Evolutionary conservation across 2,797 vertebrate species (phyloP), one percentile per base, ranked within the genome.

Genomic region (Podargus strigoides): DNA sequence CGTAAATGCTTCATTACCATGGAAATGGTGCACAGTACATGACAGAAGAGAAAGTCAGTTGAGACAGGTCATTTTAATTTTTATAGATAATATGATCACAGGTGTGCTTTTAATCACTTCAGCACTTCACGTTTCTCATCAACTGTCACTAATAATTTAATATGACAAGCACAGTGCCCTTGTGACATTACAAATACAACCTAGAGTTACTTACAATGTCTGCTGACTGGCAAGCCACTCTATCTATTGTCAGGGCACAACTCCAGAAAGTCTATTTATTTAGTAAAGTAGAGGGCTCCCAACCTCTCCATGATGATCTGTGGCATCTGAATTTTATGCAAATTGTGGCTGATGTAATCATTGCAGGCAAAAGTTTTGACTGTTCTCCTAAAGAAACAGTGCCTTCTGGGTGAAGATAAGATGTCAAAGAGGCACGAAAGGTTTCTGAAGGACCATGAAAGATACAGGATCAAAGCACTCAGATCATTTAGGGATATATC

Each of bases 21-120:
- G 88, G 78, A 95, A 96, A 94, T 68, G 41, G 41, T 70, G 46
- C 60, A 81, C 8, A 89, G 47, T 80, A 90, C 56, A 87, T 84
- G 93, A 93, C 94, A 96, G 87, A 46, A 95, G 30, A 81, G 78
- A 73, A 92, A 90, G 53, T 87, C 46, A 53, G 32, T 69, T 88
- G 69, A 97, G 85, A 95, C 67, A 95, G 78, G 62, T 44, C 32
- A 73, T 95, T 96, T 97, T 97, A 96, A 96, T 96, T 97, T 96
- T 96, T 97, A 97, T 95, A 94, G 96, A 95, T 96, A 95, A 92
- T 95, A 92, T 62, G 95, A 95, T 97, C 94, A 85, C 96, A 97
- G 93, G 82, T 97, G 92, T 94, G 86, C 70, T 97, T 97, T 96
- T 95, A 97, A 97, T 97, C 89, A 96, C 96, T 95, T 96, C 37